Evolutionary conservation across 2,888 invertebrate species (phyloP).

Genomic region (Agrilus mali): DNA sequence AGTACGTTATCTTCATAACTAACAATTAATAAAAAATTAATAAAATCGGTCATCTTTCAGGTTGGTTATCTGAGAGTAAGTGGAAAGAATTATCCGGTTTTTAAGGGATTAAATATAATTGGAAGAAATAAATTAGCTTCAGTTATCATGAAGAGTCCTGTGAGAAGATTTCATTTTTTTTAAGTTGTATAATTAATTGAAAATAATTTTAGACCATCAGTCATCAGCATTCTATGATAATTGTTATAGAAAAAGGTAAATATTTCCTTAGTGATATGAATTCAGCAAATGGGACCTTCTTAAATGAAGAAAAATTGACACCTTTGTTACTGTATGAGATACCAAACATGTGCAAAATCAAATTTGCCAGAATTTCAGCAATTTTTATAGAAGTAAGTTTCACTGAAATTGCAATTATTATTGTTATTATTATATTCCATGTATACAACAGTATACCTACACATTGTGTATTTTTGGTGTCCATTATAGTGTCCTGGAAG

Average conservation of each 20-base stretch:
- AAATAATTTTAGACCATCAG: slow-evolving; percentile 24
- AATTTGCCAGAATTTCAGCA: slow-evolving; percentile 21
- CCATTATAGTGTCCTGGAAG: too few species aligned
- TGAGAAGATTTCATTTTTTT: slow-evolving; percentile 12
- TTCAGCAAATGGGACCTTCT: slow-evolving; percentile 28
- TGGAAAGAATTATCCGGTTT: slow-evolving; percentile 16
- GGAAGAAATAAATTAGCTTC: slow-evolving; percentile 25
- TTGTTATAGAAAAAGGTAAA: slow-evolving; percentile 21
- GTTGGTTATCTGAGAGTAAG: slow-evolving; percentile 17
- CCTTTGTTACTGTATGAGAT: slow-evolving; percentile 24
- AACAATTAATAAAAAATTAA: too few species aligned
- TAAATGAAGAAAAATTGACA: slow-evolving; percentile 18
- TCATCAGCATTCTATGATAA: slow-evolving; percentile 28
- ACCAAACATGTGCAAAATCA: slow-evolving; percentile 17
- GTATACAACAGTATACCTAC: too few species aligned
- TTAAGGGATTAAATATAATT: slow-evolving; percentile 27
- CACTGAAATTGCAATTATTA: background rate
- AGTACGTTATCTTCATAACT: too few species aligned
- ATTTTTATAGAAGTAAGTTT: slow-evolving; percentile 12
- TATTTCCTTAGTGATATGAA: slow-evolving; percentile 28
- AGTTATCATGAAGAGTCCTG: slow-evolving; percentile 26
- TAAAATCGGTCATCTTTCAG: slow-evolving; percentile 11
- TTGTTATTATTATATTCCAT: too few species aligned
- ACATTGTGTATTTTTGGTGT: too few species aligned
- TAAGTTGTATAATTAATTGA: background rate